Evolutionary conservation across 2,797 vertebrate genomes (phyloP).

Genomic region (Argentina silus): DNA sequence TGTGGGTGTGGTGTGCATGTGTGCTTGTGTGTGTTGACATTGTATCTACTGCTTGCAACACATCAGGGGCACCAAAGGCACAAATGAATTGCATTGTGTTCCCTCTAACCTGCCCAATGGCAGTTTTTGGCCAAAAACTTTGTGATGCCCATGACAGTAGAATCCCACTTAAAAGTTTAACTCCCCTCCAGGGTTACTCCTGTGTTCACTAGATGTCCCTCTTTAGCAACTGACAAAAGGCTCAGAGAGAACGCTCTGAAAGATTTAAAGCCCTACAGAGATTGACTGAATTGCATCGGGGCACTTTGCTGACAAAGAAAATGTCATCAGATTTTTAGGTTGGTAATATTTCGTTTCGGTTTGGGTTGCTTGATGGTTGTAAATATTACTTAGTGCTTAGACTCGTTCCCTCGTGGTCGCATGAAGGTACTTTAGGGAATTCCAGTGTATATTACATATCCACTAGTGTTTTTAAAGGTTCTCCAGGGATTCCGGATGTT

Average conservation of each 20-base stretch:
- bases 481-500: neutral
- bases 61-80: neutral
- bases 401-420: neutral
- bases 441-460: neutral
- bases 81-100: neutral
- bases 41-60: neutral
- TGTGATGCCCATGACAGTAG: too few relatives aligned
- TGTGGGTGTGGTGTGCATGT: neutral
- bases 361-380: neutral
- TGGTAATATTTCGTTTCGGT: neutral
- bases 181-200: too few relatives aligned
- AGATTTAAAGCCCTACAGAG: neutral
- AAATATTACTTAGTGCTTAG: conserved; percentile 2
- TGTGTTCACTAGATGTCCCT: too few relatives aligned
- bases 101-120: neutral
- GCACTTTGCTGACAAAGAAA: conserved; percentile 2
- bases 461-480: conserved; percentile 4
- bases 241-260: neutral
- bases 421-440: neutral
- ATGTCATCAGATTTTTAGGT: conserved; percentile 3
- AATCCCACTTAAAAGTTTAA: too few relatives aligned
- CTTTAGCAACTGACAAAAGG: neutral
- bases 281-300: neutral
- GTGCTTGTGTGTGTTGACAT: neutral
- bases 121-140: neutral